Conservation (phyloP, 2,113 vertebrate species). For the Pygathrix nemaeus region DNA sequence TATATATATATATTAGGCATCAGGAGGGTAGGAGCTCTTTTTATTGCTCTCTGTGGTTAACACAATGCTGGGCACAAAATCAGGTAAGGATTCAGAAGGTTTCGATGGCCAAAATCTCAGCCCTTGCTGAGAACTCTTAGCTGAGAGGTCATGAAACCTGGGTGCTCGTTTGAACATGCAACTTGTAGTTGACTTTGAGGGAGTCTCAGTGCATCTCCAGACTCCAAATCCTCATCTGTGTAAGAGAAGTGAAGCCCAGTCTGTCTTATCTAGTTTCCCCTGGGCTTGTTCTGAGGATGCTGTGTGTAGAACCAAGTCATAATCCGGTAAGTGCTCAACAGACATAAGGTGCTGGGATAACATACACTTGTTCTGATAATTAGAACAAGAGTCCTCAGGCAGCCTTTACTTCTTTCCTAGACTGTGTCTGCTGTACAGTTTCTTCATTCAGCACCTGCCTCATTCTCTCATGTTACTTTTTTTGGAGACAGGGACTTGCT, state of each 20-base stretch:
- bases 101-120: neutral
- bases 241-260: neutral
- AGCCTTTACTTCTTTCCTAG: neutral
- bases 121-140: neutral
- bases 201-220: neutral
- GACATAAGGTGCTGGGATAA: accelerated
- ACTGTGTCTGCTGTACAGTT: neutral
- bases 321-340: neutral
- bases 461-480: too few species aligned
- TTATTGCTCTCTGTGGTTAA: neutral
- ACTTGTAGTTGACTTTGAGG: neutral
- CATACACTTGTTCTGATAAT: neutral
- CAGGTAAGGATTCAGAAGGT: neutral
- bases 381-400: neutral
- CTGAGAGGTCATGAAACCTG: neutral
- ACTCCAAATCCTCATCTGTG: neutral
- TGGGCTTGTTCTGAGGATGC: neutral
- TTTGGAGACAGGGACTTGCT: too few species aligned
- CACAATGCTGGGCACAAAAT: neutral
- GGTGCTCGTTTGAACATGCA: neutral
- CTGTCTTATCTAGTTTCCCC: neutral
- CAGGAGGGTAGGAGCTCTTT: neutral
- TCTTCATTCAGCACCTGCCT: neutral
- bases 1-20: too few species aligned
- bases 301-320: neutral